These are phyloP conservation scores for Harlomillsia oculata DNA, from an alignment of 1,140 invertebrate genomes.

Conservation along the genomic window DNA sequence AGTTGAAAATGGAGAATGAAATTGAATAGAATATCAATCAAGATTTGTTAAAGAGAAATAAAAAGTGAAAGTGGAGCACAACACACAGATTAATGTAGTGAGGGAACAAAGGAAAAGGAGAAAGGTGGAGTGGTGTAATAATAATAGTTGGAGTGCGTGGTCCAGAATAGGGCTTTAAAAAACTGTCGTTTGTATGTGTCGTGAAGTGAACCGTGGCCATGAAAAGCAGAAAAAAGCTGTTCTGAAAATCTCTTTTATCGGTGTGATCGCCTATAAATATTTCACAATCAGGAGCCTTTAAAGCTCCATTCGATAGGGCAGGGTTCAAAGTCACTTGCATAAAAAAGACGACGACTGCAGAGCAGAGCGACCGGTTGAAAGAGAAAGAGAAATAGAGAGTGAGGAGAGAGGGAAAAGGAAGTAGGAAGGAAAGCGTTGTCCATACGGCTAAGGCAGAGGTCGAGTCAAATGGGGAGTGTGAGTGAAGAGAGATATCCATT, in stretches of 20 bases:
- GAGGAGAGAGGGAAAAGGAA: neutral
- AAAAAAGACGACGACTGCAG: conserved; percentile 25
- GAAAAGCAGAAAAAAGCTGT: no score
- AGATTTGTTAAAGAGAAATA: no score
- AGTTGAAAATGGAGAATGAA: no score
- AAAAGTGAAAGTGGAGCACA: no score
- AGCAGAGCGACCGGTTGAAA: conserved; percentile 16
- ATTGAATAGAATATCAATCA: no score
- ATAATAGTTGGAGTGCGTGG: no score
- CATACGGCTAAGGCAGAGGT: neutral
- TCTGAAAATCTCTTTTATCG: conserved; percentile 34
- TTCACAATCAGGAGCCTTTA: conserved; percentile 36
- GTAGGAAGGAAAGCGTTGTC: neutral
- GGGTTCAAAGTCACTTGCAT: conserved; percentile 33
- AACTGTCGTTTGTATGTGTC: neutral
- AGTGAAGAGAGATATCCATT: conserved; percentile 33
- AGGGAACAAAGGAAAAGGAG: no score
- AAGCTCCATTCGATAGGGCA: conserved; percentile 19
- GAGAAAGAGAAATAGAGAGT: conserved; percentile 14
- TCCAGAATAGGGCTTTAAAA: no score
- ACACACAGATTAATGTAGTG: no score
- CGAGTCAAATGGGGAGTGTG: neutral
- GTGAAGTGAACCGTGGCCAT: no score
- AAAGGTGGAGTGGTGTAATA: no score
- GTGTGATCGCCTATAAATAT: conserved; percentile 36